phyloP scores from a whole-genome alignment of 2,797 vertebrate genomes.

The Antennarius maculatus region DNA sequence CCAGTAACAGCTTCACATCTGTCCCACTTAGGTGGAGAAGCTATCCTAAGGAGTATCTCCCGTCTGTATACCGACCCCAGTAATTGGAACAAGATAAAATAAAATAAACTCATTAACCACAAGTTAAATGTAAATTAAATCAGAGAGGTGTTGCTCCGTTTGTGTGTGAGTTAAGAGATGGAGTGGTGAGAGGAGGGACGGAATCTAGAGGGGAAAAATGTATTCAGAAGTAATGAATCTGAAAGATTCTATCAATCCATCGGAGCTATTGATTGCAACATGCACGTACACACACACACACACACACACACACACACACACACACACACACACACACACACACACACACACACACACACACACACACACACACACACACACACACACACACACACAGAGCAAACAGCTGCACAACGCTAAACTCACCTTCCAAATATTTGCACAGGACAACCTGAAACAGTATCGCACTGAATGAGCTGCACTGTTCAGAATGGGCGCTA shows the following conservation, averaged over 20 bases:
- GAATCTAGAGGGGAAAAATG: constrained; percentile 24
- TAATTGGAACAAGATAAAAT: constrained; percentile 56
- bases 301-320: constrained; percentile 18
- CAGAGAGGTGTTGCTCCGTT: constrained; percentile 30
- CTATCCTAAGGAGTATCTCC: constrained; percentile 50
- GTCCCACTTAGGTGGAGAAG: constrained; percentile 18
- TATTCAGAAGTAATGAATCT: constrained; percentile 45
- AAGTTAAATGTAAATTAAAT: constrained; percentile 54
- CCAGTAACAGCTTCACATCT: constrained; percentile 24
- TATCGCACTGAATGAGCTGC: constrained; percentile 16
- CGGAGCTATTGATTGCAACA: constrained; percentile 45
- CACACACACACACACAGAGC: constrained; percentile 7
- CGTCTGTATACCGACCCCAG: constrained; percentile 50
- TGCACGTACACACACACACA: neutral
- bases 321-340: constrained; percentile 15
- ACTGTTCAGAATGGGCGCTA: constrained; percentile 31
- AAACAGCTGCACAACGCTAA: constrained; percentile 18
- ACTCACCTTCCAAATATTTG: constrained; percentile 28
- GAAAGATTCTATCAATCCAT: constrained; percentile 40
- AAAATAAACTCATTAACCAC: constrained; percentile 54
- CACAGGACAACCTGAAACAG: constrained; percentile 38
- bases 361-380: constrained; percentile 5
- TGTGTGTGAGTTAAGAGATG: constrained; percentile 28
- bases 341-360: neutral
- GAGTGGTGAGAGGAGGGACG: constrained; percentile 6